Percentiles rank a stretch among this genome's conserved stretches.
These are phyloP conservation scores for Sinosuthora webbiana DNA, from an alignment of 2,113 vertebrate species.

Conservation along the genomic window DNA sequence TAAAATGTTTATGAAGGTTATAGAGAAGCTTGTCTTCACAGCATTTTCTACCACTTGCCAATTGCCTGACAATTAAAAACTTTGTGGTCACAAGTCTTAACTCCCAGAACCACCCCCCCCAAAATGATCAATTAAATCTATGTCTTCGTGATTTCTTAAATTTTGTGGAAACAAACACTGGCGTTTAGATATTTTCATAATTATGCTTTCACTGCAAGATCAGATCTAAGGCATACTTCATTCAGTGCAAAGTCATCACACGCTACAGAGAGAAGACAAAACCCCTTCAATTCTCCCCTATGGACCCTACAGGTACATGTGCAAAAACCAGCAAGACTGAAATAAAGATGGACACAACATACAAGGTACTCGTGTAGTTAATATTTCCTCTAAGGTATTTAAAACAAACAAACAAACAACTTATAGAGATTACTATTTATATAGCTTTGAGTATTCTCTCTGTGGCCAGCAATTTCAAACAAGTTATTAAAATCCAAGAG, in stretches of 20 bases:
- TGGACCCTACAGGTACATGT: background rate
- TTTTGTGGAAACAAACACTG: background rate
- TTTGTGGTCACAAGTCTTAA: background rate
- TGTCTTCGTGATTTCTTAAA: background rate
- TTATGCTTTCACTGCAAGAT: background rate
- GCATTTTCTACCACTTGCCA: background rate
- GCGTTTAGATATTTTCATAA: background rate
- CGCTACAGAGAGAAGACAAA: background rate
- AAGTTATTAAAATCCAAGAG: background rate
- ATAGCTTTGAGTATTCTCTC: background rate
- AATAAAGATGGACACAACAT: slow-evolving; percentile 41
- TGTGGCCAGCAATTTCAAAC: background rate
- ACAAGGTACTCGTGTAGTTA: background rate
- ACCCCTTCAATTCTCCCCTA: background rate
- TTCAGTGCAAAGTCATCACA: slow-evolving; percentile 23
- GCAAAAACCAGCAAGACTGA: slow-evolving; percentile 59
- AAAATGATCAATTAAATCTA: background rate
- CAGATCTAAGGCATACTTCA: background rate
- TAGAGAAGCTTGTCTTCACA: background rate
- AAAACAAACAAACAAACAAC: background rate
- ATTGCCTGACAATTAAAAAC: background rate
- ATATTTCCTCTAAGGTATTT: background rate
- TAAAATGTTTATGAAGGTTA: background rate
- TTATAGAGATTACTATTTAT: background rate
- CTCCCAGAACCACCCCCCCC: background rate